Percentiles rank a stretch among this genome's conserved stretches.
These are phyloP conservation scores for Catostylus mosaicus DNA, from an alignment of 30 jellyfish, hydroid and myxozoan species.

Conservation along the genomic window DNA sequence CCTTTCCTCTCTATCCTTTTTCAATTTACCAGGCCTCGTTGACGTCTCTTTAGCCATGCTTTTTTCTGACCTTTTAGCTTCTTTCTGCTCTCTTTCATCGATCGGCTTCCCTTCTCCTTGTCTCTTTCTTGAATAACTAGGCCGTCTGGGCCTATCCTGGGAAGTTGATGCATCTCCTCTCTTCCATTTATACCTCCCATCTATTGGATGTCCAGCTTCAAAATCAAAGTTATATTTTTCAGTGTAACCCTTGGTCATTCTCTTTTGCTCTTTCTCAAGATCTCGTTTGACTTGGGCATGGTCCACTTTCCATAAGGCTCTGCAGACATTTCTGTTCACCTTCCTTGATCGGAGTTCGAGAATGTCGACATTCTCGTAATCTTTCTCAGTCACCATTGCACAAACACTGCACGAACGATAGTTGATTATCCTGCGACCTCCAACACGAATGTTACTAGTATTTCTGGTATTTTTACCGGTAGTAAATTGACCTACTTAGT, in stretches of 20 bases:
- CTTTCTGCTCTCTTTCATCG: not conserved
- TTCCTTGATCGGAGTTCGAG: conserved; percentile 52
- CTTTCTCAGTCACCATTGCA: conserved; percentile 39
- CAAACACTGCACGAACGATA: not conserved
- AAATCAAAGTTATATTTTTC: conserved; percentile 81
- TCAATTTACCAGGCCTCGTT: not conserved
- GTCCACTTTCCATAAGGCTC: conserved; percentile 79
- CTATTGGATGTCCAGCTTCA: conserved; percentile 70
- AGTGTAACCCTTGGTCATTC: conserved; percentile 48
- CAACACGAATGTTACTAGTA: not conserved
- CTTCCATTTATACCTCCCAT: conserved; percentile 77
- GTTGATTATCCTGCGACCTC: not conserved
- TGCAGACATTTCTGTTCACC: conserved; percentile 70
- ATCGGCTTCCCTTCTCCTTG: conserved; percentile 3
- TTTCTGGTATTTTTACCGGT: conserved; percentile 3
- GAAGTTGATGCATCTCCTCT: not conserved
- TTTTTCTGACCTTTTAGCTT: conserved; percentile 1
- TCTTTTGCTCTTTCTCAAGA: conserved; percentile 66
- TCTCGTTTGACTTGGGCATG: conserved; percentile 71
- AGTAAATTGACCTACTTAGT: conserved; percentile 12
- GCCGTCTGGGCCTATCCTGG: conserved; percentile 4
- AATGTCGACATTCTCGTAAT: conserved; percentile 31
- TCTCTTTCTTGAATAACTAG: not conserved
- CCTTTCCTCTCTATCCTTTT: not conserved
- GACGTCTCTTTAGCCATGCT: not conserved